Percentiles rank a stretch among this genome's conserved stretches.
Conservation (phyloP, 2,888 invertebrate genomes). For the Campoplex capitator region DNA sequence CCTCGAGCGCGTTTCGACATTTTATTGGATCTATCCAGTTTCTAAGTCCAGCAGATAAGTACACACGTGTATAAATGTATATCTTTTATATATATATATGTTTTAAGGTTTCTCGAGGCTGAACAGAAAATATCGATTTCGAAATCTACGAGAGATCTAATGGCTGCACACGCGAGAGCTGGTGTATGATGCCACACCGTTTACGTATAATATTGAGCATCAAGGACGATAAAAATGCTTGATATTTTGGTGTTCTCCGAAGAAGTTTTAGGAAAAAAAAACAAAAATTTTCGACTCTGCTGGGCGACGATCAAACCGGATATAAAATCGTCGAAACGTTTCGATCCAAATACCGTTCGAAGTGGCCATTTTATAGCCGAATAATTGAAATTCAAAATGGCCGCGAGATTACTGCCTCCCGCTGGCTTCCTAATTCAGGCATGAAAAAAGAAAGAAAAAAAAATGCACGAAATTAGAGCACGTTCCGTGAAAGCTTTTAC, state of each 20-base stretch:
- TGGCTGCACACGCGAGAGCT: conserved; percentile 48
- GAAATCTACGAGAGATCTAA: conserved; percentile 62
- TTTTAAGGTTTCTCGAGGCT: conserved; percentile 46
- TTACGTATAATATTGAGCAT: conserved; percentile 38
- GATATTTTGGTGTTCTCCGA: background rate
- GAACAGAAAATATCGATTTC: conserved; percentile 64
- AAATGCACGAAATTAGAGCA: conserved; percentile 58
- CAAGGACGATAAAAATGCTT: conserved; percentile 57
- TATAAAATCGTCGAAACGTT: background rate
- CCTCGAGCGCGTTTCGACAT: conserved; percentile 79
- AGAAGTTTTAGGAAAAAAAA: background rate
- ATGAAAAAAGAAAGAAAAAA: conserved; percentile 29
- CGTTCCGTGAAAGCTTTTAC: conserved; percentile 48
- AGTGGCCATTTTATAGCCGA: background rate
- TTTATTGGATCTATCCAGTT: conserved; percentile 81
- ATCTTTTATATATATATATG: background rate
- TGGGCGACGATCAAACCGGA: background rate
- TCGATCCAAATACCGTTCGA: background rate
- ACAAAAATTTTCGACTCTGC: too few species aligned
- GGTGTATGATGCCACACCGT: conserved; percentile 37
- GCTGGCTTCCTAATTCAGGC: background rate
- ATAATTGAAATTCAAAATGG: background rate
- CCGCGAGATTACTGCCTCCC: background rate
- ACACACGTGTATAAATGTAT: conserved; percentile 47
- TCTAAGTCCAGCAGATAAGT: conserved; percentile 73